Evolutionary conservation across 2,797 vertebrate species (phyloP), one percentile per base, ranked within the genome.

Genomic region (Bovichtus variegatus): DNA sequence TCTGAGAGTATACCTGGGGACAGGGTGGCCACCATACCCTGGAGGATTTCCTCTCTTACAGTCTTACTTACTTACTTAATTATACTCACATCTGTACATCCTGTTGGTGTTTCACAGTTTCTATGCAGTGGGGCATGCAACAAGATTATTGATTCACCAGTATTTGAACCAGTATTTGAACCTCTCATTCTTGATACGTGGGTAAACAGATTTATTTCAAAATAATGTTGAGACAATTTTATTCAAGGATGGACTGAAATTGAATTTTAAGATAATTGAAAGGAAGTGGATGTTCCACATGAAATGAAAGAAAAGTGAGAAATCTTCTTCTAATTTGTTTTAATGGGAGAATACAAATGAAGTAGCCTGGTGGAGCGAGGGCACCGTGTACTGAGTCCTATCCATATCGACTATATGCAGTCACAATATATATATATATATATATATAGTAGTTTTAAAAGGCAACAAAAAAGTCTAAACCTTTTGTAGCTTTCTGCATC

Each of bases 11-110:
- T 53, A 91, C 83, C 82, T 84, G 66, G 66, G 77, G 68, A 73
- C 68, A 66, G 51, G 77, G 74, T 36, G 36, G 73, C 60, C 84
- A 59, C 21, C 69, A 81, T 80, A 65, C 80, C 87, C 87, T 81
- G 46, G 59, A 90, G 87, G 87, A 84, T 74, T 87, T 91, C 82
- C 81, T 85, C 54, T 77, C 54, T 63, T 61, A 80, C 59, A 62
- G 70, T 61, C 31, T n/a, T n/a, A n/a, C n/a, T n/a, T n/a, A n/a
- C n/a, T n/a, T n/a, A n/a, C 27, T 62, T 71, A 70, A 74, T 89
- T 81, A 76, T 60, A 40, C 41, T 50, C 29, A 47, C 54, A 63
- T 71, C 9, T 46, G 63, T 67, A 21, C n/a, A 34, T 74, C 44
- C 54, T 41, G 27, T 65, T 69, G 54, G 7, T 75, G 69, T 59